Base-by-base conservation (phyloP, 2,797 vertebrate species). In the Pseudochromis fuscus region DNA sequence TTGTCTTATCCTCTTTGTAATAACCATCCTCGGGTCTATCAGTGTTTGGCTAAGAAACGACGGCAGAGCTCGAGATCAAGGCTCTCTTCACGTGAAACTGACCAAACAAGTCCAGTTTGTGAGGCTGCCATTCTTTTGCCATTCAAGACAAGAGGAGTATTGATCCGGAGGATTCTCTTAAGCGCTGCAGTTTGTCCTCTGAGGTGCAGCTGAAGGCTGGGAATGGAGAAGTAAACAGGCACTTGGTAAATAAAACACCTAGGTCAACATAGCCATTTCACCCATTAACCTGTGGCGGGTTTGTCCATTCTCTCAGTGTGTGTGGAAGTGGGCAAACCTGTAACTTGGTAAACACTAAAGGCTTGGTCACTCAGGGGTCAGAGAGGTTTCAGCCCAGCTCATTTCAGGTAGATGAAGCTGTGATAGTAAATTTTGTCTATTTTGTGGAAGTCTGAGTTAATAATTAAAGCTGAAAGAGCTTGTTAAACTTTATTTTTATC, bases 241-340 rank as follows among this genome's bases (percentile, higher is more conserved):
- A 72, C 85, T 86, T 75, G 86, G 89, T 91, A 93, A 93, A 94
- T 91, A 92, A 91, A 93, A 93, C 91, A 89, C 83, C 88, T 92
- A 75, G 80, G 93, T 94, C 93, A 95, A 94, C 93, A 91, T 52
- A 59, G 67, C 87, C 81, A 88, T 90, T 90, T 92, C 81, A 93
- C 63, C 91, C 89, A 92, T 94, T 94, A 94, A 93, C 93, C 90
- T 86, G 81, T 25, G 81, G 68, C 85, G 84, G 78, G 75, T 79
- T 81, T 49, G 66, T 51, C 37, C 83, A 78, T 86, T 89, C 79
- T 65, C 40, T 66, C 13, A 11, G 42, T 46, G 61, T 44, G 61
- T 63, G 46, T 67, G 69, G 38, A 71, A 62, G 81, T 74, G 76
- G 62, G 30, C 31, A 56, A 81, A 89, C 80, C 73, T 78, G 84